Percentiles rank a stretch among this genome's conserved stretches.
phyloP scores from a whole-genome alignment of 2,113 vertebrate species.

The Calonectris borealis region DNA sequence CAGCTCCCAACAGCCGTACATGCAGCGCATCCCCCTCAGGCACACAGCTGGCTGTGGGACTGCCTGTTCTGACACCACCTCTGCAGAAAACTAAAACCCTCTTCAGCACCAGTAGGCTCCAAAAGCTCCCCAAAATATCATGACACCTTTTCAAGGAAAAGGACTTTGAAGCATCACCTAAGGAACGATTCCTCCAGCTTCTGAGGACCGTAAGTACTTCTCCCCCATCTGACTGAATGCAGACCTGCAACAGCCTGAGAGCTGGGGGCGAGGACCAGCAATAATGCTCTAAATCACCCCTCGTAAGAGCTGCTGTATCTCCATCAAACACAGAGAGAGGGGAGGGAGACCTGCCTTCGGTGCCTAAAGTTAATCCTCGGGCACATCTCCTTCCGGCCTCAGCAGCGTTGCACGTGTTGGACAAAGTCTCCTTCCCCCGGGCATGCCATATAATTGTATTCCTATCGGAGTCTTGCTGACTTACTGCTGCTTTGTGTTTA shows the following conservation, averaged over 20 bases:
- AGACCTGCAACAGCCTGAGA: not conserved
- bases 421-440: not conserved
- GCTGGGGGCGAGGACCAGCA: not conserved
- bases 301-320: not conserved
- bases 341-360: not conserved
- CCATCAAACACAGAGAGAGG: not conserved
- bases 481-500: not conserved
- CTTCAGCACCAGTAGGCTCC: not conserved
- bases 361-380: fast-evolving
- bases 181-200: not conserved
- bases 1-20: not conserved
- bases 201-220: not conserved
- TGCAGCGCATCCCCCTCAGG: not conserved
- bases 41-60: not conserved
- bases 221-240: not conserved
- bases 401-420: not conserved
- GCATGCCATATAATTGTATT: too few species aligned
- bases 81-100: not conserved
- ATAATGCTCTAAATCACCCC: not conserved
- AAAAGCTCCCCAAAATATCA: not conserved
- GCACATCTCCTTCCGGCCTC: not conserved
- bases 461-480: fast-evolving
- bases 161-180: not conserved
- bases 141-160: not conserved
- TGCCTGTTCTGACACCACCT: not conserved